Conservation (phyloP, 2,797 vertebrate genomes). For the Allobates femoralis region DNA sequence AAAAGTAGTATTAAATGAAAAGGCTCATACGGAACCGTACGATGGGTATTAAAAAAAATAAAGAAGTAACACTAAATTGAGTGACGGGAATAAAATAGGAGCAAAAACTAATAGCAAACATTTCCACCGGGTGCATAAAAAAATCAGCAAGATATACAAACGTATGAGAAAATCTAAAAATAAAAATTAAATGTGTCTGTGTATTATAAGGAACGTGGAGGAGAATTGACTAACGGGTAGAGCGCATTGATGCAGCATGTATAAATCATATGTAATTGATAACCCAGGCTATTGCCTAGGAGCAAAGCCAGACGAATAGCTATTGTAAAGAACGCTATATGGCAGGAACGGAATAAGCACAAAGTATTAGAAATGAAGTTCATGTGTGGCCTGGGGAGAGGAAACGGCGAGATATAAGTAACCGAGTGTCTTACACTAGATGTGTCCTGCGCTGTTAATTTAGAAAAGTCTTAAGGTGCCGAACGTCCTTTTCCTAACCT, state of each 20-base stretch:
- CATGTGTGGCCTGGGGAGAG: conserved; percentile 49
- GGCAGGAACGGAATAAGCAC: conserved; percentile 15
- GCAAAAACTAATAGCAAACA: too few species aligned
- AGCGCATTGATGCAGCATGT: background rate
- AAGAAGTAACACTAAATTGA: too few species aligned
- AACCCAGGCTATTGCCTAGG: conserved; percentile 10
- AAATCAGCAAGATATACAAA: background rate
- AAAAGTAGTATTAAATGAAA: too few species aligned
- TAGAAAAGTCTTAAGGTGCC: conserved; percentile 48
- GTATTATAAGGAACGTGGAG: background rate
- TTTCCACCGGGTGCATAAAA: background rate
- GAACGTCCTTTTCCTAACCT: conserved; percentile 46
- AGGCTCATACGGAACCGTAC: too few species aligned
- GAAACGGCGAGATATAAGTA: conserved; percentile 8
- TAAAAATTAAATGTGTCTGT: background rate
- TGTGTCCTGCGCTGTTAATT: conserved; percentile 35
- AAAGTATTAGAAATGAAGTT: conserved; percentile 39
- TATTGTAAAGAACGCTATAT: conserved; percentile 25
- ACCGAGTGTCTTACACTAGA: background rate
- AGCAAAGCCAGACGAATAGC: background rate
- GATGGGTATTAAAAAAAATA: too few species aligned
- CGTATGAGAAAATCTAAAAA: background rate
- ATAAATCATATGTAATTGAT: conserved; percentile 49
- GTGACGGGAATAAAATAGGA: too few species aligned
- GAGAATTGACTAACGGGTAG: background rate